These are phyloP conservation scores for Aelia acuminata DNA, from an alignment of 2,888 invertebrate genomes.

Conservation along the genomic window DNA sequence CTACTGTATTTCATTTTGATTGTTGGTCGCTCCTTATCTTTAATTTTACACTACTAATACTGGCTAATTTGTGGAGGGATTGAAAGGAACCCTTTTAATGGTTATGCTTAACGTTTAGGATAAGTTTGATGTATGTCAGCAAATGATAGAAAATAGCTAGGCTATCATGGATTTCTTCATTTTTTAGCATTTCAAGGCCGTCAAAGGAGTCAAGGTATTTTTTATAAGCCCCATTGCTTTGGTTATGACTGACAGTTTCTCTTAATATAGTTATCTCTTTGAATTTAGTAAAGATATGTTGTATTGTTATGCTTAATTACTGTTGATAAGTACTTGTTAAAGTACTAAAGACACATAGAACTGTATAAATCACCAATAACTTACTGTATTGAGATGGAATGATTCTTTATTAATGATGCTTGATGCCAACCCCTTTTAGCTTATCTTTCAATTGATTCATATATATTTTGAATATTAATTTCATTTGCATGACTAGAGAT, in stretches of 20 bases:
- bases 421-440: conserved; percentile 19
- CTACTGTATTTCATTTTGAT: background rate
- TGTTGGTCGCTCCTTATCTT: background rate
- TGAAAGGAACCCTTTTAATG: background rate
- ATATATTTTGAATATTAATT: conserved; percentile 10
- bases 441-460: background rate
- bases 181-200: conserved; percentile 66
- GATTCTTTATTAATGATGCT: conserved; percentile 33
- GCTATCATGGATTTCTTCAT: conserved; percentile 59
- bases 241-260: conserved; percentile 44
- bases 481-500: conserved; percentile 48
- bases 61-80: background rate
- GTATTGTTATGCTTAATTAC: conserved; percentile 41
- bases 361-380: conserved; percentile 10
- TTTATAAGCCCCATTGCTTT: conserved; percentile 56
- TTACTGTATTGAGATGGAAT: conserved; percentile 4
- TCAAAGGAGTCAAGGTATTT: conserved; percentile 66
- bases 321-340: conserved; percentile 6
- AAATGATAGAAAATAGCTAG: conserved; percentile 40
- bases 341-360: conserved; percentile 21
- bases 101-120: background rate
- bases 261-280: conserved; percentile 37
- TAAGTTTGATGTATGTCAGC: background rate
- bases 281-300: conserved; percentile 10
- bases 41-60: background rate